These are phyloP conservation scores for Erethizon dorsatum DNA, from an alignment of 2,797 vertebrate genomes.

Conservation along the genomic window DNA sequence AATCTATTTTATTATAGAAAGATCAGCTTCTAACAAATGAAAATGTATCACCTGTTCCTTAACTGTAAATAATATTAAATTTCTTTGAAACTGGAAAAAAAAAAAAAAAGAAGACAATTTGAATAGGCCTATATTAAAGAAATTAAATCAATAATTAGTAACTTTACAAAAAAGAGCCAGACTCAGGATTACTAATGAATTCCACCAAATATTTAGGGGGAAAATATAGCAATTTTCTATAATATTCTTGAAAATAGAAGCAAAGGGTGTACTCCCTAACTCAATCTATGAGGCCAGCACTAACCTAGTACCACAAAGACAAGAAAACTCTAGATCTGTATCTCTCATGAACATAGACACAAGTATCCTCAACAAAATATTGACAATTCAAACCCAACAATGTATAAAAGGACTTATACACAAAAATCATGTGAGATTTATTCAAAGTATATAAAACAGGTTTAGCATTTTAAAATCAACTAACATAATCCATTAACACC, in stretches of 20 bases:
- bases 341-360: background rate
- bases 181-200: background rate
- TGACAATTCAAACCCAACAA: background rate
- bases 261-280: too few species aligned
- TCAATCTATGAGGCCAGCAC: too few species aligned
- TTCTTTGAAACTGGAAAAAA: conserved; percentile 83
- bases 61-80: conserved; percentile 86
- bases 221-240: background rate
- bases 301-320: too few species aligned
- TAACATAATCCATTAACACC: background rate
- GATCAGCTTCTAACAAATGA: conserved; percentile 82
- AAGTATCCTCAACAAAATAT: background rate
- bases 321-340: too few species aligned
- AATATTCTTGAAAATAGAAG: background rate
- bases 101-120: background rate
- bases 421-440: background rate
- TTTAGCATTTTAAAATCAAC: background rate
- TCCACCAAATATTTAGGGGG: background rate
- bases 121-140: background rate
- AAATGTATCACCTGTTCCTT: conserved; percentile 84
- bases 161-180: background rate
- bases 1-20: conserved; percentile 84
- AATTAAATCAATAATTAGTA: background rate
- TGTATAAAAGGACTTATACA: background rate
- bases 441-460: background rate